Evolutionary conservation across 2,797 vertebrate genomes (phyloP), one percentile per base, ranked within the genome.

Genomic region (Hoplostethus mediterraneus): DNA sequence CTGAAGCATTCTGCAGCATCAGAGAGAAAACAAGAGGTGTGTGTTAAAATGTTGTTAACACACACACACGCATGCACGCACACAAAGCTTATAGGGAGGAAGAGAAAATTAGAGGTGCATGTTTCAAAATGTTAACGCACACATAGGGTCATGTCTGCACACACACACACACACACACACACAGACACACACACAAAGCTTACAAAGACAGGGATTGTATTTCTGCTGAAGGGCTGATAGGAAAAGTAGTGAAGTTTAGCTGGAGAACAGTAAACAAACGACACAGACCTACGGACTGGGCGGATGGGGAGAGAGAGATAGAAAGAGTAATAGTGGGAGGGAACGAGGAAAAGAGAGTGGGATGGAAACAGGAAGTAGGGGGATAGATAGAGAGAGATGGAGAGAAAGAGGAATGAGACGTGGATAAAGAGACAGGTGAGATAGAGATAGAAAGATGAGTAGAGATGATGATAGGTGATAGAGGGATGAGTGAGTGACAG

Each of bases 1-100:
- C 89, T 72, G 82, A 91, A 94, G 93, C 93, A 90, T 93, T 95
- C 89, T 91, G 87, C 76, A 64, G 87, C 84, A 86, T 81, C 77
- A 88, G 71, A 86, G 86, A 83, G 89, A 90, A 91, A 92, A 92
- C 87, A 91, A 90, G 90, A 88, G 87, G 88, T 87, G 86, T 90
- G 87, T 78, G 84, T 84, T 90, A 80, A 90, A 85, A 85, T 85
- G 82, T 79, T 86, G 87, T 82, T 75, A 77, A 73, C 80, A 75
- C 74, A 66, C 44, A 64, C 76, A 82, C 73, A 16, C 31, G 55
- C 69, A 63, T 21, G 16, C 12, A 17, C 52, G 31, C 51, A 31
- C 30, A 54, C 81, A 70, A 62, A 53, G 84, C 81, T 87, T 83
- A 76, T 52, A 69, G 42, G 73, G 62, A 59, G 58, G 62, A 54